These are phyloP conservation scores for Neolamprologus fasciatus DNA, from an alignment of 2,113 vertebrate genomes.

Conservation along the genomic window DNA sequence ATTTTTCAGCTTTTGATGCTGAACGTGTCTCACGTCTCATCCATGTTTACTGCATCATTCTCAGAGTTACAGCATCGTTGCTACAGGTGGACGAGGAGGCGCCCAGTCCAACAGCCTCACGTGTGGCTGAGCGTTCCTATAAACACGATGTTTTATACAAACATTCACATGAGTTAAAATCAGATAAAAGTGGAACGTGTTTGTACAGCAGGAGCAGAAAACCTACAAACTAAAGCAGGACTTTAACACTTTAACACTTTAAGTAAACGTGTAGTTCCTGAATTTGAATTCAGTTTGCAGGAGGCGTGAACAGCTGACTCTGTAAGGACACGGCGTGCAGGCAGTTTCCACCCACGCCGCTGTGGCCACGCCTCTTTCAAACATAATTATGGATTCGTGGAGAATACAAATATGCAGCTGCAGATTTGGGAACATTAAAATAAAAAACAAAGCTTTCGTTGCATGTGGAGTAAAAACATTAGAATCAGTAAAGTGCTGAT, in stretches of 20 bases:
- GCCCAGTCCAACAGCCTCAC: neutral
- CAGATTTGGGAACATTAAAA: neutral
- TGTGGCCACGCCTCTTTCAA: neutral
- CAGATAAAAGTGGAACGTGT: accelerated
- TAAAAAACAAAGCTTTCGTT: neutral
- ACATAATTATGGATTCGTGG: neutral
- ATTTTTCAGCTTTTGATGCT: too few relatives aligned
- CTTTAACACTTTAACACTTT: neutral
- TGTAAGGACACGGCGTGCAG: neutral
- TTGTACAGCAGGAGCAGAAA: neutral
- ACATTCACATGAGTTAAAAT: accelerated
- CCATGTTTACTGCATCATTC: accelerated
- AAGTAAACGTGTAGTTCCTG: accelerated
- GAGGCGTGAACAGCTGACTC: neutral
- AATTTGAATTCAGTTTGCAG: neutral
- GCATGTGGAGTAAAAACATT: neutral
- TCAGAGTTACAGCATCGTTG: accelerated
- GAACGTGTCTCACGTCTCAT: neutral
- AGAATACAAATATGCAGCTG: accelerated
- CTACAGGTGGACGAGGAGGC: neutral
- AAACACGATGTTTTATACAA: neutral
- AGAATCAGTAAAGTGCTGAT: neutral
- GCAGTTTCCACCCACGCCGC: neutral
- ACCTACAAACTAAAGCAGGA: neutral
- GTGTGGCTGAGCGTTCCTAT: neutral